phyloP scores from a whole-genome alignment of 2,113 vertebrate species.

The Arenaria interpres region DNA sequence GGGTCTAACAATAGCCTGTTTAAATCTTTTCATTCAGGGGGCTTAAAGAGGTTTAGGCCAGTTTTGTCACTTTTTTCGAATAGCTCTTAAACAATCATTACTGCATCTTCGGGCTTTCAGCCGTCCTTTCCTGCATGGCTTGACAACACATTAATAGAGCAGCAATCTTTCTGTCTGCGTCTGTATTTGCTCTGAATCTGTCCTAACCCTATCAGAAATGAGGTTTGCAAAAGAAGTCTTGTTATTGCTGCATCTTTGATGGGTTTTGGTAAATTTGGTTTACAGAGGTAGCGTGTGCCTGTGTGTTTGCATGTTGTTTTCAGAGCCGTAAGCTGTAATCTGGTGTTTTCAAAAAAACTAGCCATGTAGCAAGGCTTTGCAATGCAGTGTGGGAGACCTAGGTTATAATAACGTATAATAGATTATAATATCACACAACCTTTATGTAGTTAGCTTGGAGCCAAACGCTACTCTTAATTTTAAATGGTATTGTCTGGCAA shows the following conservation, averaged over 20 bases:
- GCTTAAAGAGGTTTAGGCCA: constrained; percentile 74
- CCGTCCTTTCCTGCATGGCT: constrained; percentile 37
- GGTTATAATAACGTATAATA: not conserved
- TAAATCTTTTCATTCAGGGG: constrained; percentile 80
- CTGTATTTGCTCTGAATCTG: constrained; percentile 32
- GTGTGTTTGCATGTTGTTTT: constrained; percentile 17
- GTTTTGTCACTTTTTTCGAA: constrained; percentile 70
- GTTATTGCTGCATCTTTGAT: not conserved
- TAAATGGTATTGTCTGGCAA: not conserved
- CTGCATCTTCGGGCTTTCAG: constrained; percentile 51
- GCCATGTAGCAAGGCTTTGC: not conserved
- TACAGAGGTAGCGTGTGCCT: not conserved
- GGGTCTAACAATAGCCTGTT: constrained; percentile 80
- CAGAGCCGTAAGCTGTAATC: not conserved
- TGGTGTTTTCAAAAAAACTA: not conserved
- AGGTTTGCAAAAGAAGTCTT: not conserved
- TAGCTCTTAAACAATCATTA: constrained; percentile 65
- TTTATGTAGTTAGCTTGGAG: not conserved
- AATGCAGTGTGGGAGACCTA: not conserved
- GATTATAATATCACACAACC: not conserved
- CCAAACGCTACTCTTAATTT: not conserved
- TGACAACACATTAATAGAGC: constrained; percentile 63
- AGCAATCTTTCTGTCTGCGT: constrained; percentile 31
- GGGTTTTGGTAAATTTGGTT: constrained; percentile 20
- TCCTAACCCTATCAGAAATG: not conserved